Conservation (phyloP, 92 coral and sea anemone species). For the Nematostella vectensis region DNA sequence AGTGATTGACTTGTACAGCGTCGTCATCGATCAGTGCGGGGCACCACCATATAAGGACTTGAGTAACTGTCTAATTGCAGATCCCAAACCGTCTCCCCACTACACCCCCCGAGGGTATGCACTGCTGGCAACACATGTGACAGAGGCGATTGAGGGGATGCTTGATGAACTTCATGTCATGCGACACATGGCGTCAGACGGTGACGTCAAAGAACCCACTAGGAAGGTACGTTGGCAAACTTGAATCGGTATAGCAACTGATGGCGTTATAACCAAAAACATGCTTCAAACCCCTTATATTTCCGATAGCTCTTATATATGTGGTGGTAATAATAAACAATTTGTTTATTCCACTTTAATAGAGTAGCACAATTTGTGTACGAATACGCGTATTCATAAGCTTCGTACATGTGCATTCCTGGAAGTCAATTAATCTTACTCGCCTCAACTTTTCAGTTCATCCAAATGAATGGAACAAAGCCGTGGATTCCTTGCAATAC, state of each 20-base stretch:
- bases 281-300: too few relatives aligned
- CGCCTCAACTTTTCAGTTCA: too few relatives aligned
- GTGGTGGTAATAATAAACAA: not conserved
- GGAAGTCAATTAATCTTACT: too few relatives aligned
- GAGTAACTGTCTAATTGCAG: constrained; percentile 34
- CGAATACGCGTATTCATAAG: too few relatives aligned
- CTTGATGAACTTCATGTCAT: not conserved
- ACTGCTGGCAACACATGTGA: constrained; percentile 42
- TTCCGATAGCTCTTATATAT: too few relatives aligned
- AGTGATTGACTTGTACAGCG: constrained; percentile 51
- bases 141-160: constrained; percentile 12
- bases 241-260: too few relatives aligned
- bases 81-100: constrained; percentile 55
- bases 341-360: not conserved
- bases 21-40: constrained; percentile 56
- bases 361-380: too few relatives aligned
- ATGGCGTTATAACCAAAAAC: too few relatives aligned
- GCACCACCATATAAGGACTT: constrained; percentile 28
- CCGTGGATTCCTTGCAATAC: too few relatives aligned
- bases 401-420: too few relatives aligned
- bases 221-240: not conserved
- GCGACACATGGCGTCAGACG: not conserved
- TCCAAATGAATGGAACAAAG: too few relatives aligned
- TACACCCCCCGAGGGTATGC: constrained; percentile 49
- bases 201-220: not conserved